phyloP scores from a whole-genome alignment of 2,888 invertebrate species.

The Eremobia ochroleuca region DNA sequence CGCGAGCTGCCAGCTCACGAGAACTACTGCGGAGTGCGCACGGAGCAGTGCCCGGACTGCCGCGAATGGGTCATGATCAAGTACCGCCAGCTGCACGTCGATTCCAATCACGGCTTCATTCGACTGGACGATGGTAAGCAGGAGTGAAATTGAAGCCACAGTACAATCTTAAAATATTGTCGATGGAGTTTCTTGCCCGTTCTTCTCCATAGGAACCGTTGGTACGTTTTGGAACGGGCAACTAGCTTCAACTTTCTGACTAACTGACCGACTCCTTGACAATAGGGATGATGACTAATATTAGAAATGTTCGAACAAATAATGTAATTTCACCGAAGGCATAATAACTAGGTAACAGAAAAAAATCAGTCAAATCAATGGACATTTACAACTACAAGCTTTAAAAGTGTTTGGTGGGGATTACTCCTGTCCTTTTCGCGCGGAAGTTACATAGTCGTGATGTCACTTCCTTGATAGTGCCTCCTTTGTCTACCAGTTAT shows the following conservation, averaged over 20 bases:
- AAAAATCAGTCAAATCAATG: too few relatives aligned
- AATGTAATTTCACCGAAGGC: too few relatives aligned
- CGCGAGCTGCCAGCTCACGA: conserved; percentile 92
- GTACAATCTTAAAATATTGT: neutral
- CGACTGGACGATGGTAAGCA: conserved; percentile 91
- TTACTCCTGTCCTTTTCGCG: too few relatives aligned
- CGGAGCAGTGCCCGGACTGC: conserved; percentile 93
- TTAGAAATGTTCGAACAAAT: too few relatives aligned
- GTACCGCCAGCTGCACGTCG: conserved; percentile 92
- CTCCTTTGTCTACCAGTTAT: too few relatives aligned
- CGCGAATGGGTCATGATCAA: conserved; percentile 93
- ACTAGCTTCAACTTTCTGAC: neutral
- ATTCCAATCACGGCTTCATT: conserved; percentile 93
- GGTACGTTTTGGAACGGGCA: too few relatives aligned
- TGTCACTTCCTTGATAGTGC: too few relatives aligned
- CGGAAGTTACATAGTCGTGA: too few relatives aligned
- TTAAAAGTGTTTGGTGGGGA: too few relatives aligned
- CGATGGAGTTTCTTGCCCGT: neutral
- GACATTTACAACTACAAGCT: too few relatives aligned
- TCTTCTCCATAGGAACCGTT: neutral
- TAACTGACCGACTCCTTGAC: neutral
- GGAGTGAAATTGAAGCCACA: neutral
- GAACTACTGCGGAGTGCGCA: conserved; percentile 93
- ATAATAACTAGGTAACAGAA: too few relatives aligned
- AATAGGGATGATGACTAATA: too few relatives aligned